Conservation (phyloP, 2,888 invertebrate genomes). For the Dicyrtomina minuta region DNA sequence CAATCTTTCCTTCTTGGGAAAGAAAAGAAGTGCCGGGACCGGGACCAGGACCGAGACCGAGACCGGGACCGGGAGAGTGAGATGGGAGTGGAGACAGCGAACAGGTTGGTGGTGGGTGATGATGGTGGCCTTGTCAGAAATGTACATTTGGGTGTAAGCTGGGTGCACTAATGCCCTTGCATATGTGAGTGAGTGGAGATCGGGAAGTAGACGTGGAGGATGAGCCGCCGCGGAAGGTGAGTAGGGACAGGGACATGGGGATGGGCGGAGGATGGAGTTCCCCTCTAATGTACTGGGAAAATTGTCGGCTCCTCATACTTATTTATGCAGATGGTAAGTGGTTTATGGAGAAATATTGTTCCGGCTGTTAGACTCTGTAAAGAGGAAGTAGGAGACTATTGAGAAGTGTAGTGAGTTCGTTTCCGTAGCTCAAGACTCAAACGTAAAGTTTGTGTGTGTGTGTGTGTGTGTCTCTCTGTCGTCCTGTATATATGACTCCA, state of each 20-base stretch:
- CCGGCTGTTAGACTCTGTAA: slow-evolving; percentile 42
- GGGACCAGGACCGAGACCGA: too few relatives aligned
- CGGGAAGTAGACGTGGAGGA: too few relatives aligned
- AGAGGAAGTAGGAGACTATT: slow-evolving; percentile 26
- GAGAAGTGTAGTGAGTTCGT: slow-evolving; percentile 35
- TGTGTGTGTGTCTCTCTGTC: slow-evolving; percentile 15
- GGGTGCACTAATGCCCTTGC: too few relatives aligned
- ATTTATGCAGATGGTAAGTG: slow-evolving; percentile 53
- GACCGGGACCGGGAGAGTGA: not conserved
- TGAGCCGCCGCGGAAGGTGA: too few relatives aligned
- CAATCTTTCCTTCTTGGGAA: too few relatives aligned
- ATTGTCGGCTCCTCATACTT: slow-evolving; percentile 30
- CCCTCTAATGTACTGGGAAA: slow-evolving; percentile 8
- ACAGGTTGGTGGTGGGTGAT: too few relatives aligned
- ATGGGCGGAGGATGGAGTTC: not conserved
- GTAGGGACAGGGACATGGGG: not conserved
- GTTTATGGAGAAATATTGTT: slow-evolving; percentile 53
- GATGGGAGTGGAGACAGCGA: not conserved
- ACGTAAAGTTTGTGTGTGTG: slow-evolving; percentile 27
- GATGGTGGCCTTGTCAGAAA: too few relatives aligned
- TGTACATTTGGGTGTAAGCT: too few relatives aligned
- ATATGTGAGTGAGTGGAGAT: too few relatives aligned
- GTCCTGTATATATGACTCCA: not conserved
- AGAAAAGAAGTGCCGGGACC: too few relatives aligned
- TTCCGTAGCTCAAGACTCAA: slow-evolving; percentile 35